Base-by-base conservation (phyloP, 2,113 vertebrate species). In the Ceyx margarethae region DNA sequence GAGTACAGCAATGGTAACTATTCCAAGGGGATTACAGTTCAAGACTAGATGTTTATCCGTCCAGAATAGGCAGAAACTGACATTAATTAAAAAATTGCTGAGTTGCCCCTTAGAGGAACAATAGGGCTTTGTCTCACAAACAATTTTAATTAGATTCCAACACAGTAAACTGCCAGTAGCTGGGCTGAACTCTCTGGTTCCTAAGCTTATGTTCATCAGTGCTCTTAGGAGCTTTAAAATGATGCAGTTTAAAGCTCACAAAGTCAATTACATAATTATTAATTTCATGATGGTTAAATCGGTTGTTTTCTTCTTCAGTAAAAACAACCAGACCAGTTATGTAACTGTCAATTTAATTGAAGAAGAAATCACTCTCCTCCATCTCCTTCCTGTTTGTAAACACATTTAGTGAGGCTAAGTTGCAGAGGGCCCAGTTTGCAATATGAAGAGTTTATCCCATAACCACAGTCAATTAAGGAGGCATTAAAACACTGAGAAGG, bases 61-160 rank as follows among this genome's bases (percentile, higher is more conserved):
- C 84, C 75, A 53, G 43, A 73, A 62, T 54, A 84, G 87, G 67
- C 40, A 75, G 62, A 77, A 93, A 93, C 18, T 62, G 53, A 62
- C 14, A 68, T 68, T 89, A 51, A 85, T 90, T 73, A 37, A 28
- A 82, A 92, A 91, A 90, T 64, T 15, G n/a, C 48, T 86, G 40
- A 67, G 42, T 56, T 73, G 29, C 31, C 37, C 90, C 77, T 66
- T 68, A 46, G 84, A 94, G 89, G 25, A 92, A 76, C 84, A 94
- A 68, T 20, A 66, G 71, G 18, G 68, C 62, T 78, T 93, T 85
- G 58, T 88, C 83, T 93, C 72, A 57, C 62, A 77, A 84, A 71
- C 68, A 85, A 54, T 80, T 91, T 93, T 85, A 91, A 94, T 95
- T 91, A 67, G 71, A 79, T 89, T 92, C 76, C 81, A 89, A 20